Base-by-base conservation (phyloP, 2,888 invertebrate species). In the Nomada lathburiana region DNA sequence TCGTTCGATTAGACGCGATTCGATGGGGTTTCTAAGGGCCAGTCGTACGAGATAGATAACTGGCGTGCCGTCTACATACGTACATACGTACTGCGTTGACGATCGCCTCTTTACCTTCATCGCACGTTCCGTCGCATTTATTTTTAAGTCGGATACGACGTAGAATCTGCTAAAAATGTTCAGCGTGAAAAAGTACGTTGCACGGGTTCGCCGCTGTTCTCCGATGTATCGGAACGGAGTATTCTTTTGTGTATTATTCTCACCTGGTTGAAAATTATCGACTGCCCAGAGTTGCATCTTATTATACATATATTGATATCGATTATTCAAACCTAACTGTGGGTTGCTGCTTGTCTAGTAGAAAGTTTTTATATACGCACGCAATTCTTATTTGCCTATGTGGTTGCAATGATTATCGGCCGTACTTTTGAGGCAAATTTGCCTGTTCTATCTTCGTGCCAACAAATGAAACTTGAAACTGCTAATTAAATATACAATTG, bases 71-170 rank as follows among this genome's bases (percentile, higher is more conserved):
- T 47, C 16, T 18, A 13, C 57, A 57, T 26, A 13, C 20, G 20
- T 53, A 20, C n/a, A n/a, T 7, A 53, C 53, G 53, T 23, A 36
- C 42, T 23, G 53, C n/a, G 42, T 53, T 68, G 68, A 55, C 55
- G 55, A 36, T 26, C 57, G 26, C 7, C 11, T 20, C 55, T 55
- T 68, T 68, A 53, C 23, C 68, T 57, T 26, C 44, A 29, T 65
- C 29, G 52, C 29, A n/a, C 29, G 20, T 53, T 67, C 52, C 52
- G 57, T 47, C 57, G 69, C 13, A 69, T 59, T 69, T 69, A 69
- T 69, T 69, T 69, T 69, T 69, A 69, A 59, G 44, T n/a, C 44
- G 26, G 55, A 20, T 59, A 47, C 69, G 42, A 69, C 69, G 69
- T 44, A 68, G 55, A 68, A 68, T 68, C 55, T 18, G 42, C 42